phyloP scores from a whole-genome alignment of 1,140 invertebrate genomes.

The Melipona quadrifasciata region DNA sequence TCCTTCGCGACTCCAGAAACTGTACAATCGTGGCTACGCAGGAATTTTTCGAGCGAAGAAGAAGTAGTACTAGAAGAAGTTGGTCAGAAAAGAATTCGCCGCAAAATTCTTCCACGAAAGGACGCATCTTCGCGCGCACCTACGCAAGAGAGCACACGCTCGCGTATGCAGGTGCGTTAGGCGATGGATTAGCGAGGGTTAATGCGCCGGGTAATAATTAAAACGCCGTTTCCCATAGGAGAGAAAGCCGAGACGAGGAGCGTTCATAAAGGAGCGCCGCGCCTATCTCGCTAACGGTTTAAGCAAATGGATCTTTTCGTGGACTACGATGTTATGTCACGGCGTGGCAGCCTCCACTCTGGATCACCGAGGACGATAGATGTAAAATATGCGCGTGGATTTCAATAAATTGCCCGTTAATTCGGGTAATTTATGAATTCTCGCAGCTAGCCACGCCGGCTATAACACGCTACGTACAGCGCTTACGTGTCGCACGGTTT shows the following conservation, averaged over 20 bases:
- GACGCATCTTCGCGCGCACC: constrained; percentile 46
- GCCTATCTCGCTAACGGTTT: constrained; percentile 64
- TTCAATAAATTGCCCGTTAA: constrained; percentile 23
- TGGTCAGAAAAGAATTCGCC: constrained; percentile 16
- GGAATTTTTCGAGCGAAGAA: background rate
- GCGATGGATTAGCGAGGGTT: constrained; percentile 62
- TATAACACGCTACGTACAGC: no score
- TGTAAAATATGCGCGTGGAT: constrained; percentile 19
- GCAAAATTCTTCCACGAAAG: constrained; percentile 32
- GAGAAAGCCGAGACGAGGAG: constrained; percentile 59
- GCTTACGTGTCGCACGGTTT: background rate
- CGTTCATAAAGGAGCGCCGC: constrained; percentile 61
- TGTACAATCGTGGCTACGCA: background rate
- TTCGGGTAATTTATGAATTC: background rate
- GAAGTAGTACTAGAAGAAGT: no score
- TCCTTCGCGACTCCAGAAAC: no score
- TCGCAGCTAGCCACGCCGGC: background rate
- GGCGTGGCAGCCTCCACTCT: background rate
- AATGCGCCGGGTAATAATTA: constrained; percentile 69
- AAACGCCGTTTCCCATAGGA: constrained; percentile 64
- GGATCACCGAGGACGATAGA: background rate
- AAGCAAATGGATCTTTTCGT: constrained; percentile 53
- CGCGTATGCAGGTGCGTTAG: constrained; percentile 54
- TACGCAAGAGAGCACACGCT: constrained; percentile 55
- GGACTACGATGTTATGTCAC: constrained; percentile 39